Conservation (phyloP, 2,797 vertebrate genomes). For the Lithobates pipiens region DNA sequence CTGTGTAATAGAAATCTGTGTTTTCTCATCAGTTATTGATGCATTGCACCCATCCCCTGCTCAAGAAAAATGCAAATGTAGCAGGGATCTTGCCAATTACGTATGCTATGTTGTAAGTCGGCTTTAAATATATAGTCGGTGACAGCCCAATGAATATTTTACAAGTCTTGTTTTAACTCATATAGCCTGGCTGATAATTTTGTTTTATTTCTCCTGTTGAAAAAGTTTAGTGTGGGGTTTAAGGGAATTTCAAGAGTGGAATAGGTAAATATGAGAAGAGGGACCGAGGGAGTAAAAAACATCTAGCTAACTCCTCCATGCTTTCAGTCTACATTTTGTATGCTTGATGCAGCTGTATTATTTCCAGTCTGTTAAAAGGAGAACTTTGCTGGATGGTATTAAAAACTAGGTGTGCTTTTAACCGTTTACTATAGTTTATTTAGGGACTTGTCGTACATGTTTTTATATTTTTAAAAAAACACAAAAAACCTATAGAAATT, state of each 20-base stretch:
- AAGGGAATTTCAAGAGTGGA: not conserved
- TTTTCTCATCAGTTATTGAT: conserved; percentile 54
- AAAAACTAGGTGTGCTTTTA: too few relatives aligned
- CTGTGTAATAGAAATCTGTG: conserved; percentile 38
- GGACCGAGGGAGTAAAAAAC: not conserved
- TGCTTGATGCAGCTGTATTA: not conserved
- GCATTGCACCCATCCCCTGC: conserved; percentile 19
- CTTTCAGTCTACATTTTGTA: not conserved
- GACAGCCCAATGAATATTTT: conserved; percentile 55
- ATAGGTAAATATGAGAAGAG: conserved; percentile 1
- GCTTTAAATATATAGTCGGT: conserved; percentile 45
- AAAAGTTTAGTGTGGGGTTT: conserved; percentile 28
- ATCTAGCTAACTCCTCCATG: not conserved
- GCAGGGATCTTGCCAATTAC: conserved; percentile 43
- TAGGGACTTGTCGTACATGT: too few relatives aligned
- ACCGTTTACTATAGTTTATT: too few relatives aligned
- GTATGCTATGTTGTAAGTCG: conserved; percentile 9
- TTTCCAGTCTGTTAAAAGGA: not conserved
- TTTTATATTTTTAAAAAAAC: too few relatives aligned
- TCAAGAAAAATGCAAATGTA: conserved; percentile 36
- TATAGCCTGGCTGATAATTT: conserved; percentile 35
- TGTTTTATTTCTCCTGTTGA: conserved; percentile 39
- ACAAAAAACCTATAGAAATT: too few relatives aligned
- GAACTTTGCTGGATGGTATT: not conserved
- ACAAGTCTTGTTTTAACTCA: conserved; percentile 51